Conservation (phyloP, 37 sponge, comb jelly and placozoan species). For the Corticium candelabrum region DNA sequence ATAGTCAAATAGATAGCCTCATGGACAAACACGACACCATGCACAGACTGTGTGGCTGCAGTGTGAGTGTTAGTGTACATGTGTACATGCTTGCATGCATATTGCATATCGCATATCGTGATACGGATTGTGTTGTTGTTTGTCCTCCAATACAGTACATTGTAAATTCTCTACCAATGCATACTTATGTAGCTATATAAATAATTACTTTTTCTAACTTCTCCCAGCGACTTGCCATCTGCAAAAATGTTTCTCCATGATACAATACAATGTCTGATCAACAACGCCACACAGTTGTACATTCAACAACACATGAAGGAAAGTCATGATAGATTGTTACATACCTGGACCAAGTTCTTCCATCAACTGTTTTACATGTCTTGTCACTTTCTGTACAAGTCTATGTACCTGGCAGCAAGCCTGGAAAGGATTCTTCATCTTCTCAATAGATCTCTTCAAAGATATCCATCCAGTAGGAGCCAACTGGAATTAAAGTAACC, state of each 20-base stretch:
- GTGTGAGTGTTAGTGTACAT: not conserved
- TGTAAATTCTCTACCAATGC: no score
- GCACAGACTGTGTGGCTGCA: not conserved
- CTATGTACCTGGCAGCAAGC: conserved; percentile 38
- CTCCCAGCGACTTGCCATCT: conserved; percentile 75
- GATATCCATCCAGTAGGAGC: conserved; percentile 52
- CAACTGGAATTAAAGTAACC: conserved; percentile 41
- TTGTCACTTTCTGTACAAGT: no score
- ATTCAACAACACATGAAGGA: no score
- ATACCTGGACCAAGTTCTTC: no score
- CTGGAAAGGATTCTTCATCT: conserved; percentile 46
- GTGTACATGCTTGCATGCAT: not conserved
- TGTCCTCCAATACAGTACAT: no score
- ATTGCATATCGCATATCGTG: no score
- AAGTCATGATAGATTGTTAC: no score
- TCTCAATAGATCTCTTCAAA: conserved; percentile 41
- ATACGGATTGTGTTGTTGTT: no score
- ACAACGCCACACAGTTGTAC: no score
- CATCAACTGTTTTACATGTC: no score
- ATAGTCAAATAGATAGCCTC: not conserved
- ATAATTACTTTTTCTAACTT: conserved; percentile 82
- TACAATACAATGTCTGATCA: not conserved
- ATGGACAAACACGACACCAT: not conserved
- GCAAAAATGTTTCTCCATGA: conserved; percentile 38
- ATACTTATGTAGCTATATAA: no score